A percentile compares a stretch with the other conserved stretches of the same genome.
Conservation (phyloP, 2,888 invertebrate genomes). For the Hydriomena furcata region DNA sequence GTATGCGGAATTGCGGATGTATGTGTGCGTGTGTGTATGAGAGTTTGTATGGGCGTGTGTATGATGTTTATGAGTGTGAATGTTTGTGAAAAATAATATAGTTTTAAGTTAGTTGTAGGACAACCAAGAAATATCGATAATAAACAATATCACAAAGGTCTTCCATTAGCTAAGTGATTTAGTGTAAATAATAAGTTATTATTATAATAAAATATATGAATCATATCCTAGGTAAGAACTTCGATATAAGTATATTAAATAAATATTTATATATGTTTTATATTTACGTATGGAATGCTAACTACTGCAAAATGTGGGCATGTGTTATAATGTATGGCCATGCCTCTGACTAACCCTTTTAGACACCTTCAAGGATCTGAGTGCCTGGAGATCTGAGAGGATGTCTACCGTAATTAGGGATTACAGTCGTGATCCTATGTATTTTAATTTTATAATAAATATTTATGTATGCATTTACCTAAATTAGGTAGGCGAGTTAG, state of each 20-base stretch:
- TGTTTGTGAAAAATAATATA: slow-evolving; percentile 6
- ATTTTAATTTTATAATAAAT: no score
- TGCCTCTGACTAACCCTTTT: no score
- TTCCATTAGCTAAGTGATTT: slow-evolving; percentile 64
- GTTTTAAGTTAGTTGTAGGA: slow-evolving; percentile 45
- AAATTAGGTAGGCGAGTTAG: no score
- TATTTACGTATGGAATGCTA: no score
- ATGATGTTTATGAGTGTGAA: background rate
- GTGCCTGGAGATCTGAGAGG: no score
- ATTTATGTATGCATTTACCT: no score
- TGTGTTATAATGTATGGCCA: no score
- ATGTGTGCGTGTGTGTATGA: slow-evolving; percentile 16
- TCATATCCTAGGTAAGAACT: slow-evolving; percentile 12
- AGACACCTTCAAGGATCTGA: no score
- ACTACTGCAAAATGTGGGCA: no score
- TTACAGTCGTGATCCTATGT: no score
- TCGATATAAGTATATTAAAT: background rate
- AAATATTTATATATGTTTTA: no score
- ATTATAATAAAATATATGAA: slow-evolving; percentile 1
- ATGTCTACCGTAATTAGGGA: no score
- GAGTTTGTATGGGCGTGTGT: background rate
- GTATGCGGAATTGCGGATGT: slow-evolving; percentile 9
- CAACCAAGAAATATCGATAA: slow-evolving; percentile 82
- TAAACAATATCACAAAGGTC: slow-evolving; percentile 82
- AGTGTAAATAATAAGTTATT: slow-evolving; percentile 19